Percentiles rank a stretch among this genome's conserved stretches.
These are phyloP conservation scores for Tragopan temminckii DNA, from an alignment of 2,797 vertebrate species.

Conservation along the genomic window DNA sequence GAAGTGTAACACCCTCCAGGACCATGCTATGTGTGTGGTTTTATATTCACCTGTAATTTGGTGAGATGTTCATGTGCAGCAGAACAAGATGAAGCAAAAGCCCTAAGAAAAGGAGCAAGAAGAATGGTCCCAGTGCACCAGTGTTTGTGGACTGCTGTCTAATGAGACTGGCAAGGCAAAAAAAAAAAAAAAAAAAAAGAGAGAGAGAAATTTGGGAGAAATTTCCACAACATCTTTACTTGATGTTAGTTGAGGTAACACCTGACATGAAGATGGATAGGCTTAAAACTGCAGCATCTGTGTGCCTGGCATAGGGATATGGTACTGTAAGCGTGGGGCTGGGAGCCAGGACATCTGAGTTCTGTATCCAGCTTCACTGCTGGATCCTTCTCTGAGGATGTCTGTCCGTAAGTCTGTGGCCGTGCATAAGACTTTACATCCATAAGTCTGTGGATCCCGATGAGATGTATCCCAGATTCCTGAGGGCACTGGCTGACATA, in stretches of 20 bases:
- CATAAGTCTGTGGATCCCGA: too few species aligned
- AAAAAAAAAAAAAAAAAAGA: neutral
- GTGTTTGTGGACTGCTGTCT: neutral
- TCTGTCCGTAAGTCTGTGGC: neutral
- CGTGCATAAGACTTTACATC: too few species aligned
- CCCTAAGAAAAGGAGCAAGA: neutral
- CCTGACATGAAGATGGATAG: slow-evolving; percentile 16
- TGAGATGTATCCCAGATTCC: too few species aligned
- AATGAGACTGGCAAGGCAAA: neutral
- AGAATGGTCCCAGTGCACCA: neutral
- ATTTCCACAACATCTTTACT: neutral
- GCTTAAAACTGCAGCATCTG: slow-evolving; percentile 18
- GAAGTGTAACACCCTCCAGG: neutral
- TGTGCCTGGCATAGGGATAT: neutral
- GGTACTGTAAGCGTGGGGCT: neutral
- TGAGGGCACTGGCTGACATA: too few species aligned
- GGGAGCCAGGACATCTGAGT: neutral
- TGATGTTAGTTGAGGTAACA: slow-evolving; percentile 12
- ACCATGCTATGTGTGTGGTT: neutral
- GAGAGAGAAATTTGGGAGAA: neutral
- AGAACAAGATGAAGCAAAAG: neutral
- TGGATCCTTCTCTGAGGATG: neutral
- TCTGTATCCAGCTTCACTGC: neutral
- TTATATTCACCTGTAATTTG: neutral
- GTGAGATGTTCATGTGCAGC: neutral